Conservation (phyloP, 2,888 invertebrate species). For the Daptonema setosum region DNA sequence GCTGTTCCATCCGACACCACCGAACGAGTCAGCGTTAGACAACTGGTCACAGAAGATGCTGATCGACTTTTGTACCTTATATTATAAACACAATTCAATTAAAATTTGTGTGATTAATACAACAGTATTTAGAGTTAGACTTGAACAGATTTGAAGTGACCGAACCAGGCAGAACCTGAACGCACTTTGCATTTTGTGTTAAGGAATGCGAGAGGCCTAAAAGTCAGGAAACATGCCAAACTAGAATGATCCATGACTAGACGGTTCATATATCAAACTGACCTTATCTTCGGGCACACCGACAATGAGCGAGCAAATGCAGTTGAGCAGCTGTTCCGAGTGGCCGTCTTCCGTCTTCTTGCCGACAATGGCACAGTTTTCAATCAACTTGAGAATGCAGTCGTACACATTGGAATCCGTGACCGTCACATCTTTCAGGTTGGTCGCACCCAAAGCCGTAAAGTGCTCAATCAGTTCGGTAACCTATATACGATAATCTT, state of each 20-base stretch:
- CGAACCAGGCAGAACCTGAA: no score
- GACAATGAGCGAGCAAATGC: slow-evolving; percentile 83
- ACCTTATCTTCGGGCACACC: slow-evolving; percentile 56
- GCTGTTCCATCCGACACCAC: slow-evolving; percentile 17
- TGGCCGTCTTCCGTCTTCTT: slow-evolving; percentile 34
- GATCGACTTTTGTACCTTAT: no score
- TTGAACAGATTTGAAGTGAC: no score
- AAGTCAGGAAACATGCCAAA: no score
- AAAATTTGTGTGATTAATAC: no score
- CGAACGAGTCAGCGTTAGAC: slow-evolving; percentile 8
- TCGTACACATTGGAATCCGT: slow-evolving; percentile 78
- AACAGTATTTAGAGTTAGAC: no score
- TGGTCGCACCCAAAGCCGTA: slow-evolving; percentile 37
- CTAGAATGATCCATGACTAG: no score
- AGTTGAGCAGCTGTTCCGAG: slow-evolving; percentile 75
- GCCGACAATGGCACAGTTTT: slow-evolving; percentile 5
- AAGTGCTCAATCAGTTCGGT: slow-evolving; percentile 63
- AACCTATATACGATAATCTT: no score
- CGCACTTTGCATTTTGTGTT: no score
- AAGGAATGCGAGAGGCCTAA: no score
- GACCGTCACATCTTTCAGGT: slow-evolving; percentile 36
- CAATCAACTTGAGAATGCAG: slow-evolving; percentile 41
- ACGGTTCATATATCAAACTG: no score
- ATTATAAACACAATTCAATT: no score
- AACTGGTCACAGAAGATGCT: neutral